Evolutionary conservation across 1,140 invertebrate genomes (phyloP), one percentile per base, ranked within the genome.

Genomic region (Teleopsis dalmanni): DNA sequence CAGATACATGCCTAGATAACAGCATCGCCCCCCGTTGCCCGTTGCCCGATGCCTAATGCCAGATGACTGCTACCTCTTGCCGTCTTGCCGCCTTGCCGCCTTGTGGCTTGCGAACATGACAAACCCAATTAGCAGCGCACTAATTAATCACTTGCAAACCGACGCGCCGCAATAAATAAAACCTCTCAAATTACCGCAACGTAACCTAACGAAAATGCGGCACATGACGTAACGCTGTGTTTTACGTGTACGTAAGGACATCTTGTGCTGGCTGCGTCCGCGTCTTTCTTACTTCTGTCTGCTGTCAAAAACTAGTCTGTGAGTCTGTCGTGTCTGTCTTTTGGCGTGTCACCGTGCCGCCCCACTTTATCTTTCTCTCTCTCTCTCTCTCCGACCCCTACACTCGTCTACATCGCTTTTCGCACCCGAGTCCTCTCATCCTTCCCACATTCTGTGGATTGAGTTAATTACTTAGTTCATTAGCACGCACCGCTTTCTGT

Each of bases 401-500:
- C n/a, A n/a, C n/a, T n/a, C n/a, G n/a, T n/a, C n/a, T n/a, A n/a
- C n/a, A n/a, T n/a, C n/a, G n/a, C n/a, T n/a, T n/a, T n/a, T n/a
- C n/a, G n/a, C n/a, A n/a, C n/a, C n/a, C n/a, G n/a, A n/a, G n/a
- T n/a, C n/a, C n/a, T n/a, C n/a, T n/a, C n/a, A n/a, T n/a, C n/a
- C n/a, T n/a, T n/a, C n/a, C n/a, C n/a, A n/a, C 13, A 29, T 29
- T 29, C 27, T 29, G 13, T 29, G 27, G 27, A 35, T 50, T 8
- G 27, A 29, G 27, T 29, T 7, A 43, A 54, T 53, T 65, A 65
- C 65, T 65, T 65, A 62, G 59, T 62, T 65, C 62, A 65, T 65
- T 65, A 65, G 62, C 62, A 65, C 62, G 62, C 62, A 60, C 22
- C 29, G 44, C n/a, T n/a, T n/a, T n/a, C n/a, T n/a, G n/a, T n/a